These are phyloP conservation scores for Antrozous pallidus DNA, from an alignment of 2,797 vertebrate species.

Conservation along the genomic window DNA sequence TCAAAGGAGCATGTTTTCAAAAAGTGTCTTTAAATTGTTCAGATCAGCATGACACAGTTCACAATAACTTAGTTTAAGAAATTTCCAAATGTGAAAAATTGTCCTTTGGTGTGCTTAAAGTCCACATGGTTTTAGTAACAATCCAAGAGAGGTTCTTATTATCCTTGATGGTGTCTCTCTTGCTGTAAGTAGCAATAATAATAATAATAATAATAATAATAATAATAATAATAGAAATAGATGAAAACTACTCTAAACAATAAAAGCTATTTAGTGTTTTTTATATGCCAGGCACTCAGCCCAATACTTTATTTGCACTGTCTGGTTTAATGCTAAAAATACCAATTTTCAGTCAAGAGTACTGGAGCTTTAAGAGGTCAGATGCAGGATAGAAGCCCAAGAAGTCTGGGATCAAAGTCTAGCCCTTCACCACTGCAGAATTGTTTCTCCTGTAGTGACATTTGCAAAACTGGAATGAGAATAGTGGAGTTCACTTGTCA, in stretches of 20 bases:
- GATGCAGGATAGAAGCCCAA: neutral
- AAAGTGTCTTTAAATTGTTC: neutral
- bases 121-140: neutral
- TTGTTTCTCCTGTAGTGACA: neutral
- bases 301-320: neutral
- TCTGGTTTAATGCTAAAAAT: neutral
- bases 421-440: neutral
- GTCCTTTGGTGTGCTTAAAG: neutral
- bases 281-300: neutral
- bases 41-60: neutral
- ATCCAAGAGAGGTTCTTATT: neutral
- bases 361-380: neutral
- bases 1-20: neutral
- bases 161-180: neutral
- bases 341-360: neutral
- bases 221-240: neutral
- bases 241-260: neutral
- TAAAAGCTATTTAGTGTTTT: neutral
- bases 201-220: neutral
- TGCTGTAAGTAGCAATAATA: neutral
- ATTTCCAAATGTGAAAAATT: neutral
- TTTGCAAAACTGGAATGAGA: neutral
- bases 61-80: neutral
- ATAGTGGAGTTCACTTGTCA: neutral
- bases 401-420: neutral